Conservation (phyloP, 2,888 invertebrate genomes). For the Temnothorax unifasciatus region DNA sequence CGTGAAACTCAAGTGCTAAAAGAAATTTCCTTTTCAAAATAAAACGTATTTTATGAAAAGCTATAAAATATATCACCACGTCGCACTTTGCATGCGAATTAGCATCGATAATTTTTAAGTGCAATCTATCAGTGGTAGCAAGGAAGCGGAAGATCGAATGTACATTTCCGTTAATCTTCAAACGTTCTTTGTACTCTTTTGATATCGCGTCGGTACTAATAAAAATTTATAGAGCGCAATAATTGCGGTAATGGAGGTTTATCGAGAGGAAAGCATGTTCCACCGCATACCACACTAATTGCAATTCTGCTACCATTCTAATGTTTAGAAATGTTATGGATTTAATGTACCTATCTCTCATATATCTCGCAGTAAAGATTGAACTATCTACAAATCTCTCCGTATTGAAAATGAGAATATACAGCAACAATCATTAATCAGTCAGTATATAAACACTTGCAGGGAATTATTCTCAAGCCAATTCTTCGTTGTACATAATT, state of each 20-base stretch:
- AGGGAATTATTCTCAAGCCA: background rate
- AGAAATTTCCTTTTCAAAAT: slow-evolving; percentile 7
- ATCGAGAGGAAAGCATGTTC: slow-evolving; percentile 18
- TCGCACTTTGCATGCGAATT: slow-evolving; percentile 9
- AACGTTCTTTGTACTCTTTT: background rate
- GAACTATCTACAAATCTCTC: background rate
- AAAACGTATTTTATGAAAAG: slow-evolving; percentile 11
- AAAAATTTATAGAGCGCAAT: slow-evolving; percentile 47
- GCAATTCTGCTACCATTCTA: background rate
- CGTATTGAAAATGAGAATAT: background rate
- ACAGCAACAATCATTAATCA: background rate
- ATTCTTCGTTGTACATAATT: background rate
- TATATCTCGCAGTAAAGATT: background rate
- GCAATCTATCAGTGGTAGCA: background rate
- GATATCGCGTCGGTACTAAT: slow-evolving; percentile 15
- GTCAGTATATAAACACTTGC: background rate
- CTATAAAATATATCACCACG: background rate
- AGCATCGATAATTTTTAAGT: slow-evolving; percentile 8
- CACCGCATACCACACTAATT: slow-evolving; percentile 16
- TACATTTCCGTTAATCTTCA: slow-evolving; percentile 7
- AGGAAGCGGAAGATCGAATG: slow-evolving; percentile 17
- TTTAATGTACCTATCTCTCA: background rate
- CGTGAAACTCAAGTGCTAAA: slow-evolving; percentile 15
- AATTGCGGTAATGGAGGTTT: slow-evolving; percentile 44
- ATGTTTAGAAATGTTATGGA: background rate